Evolutionary conservation across 2,797 vertebrate genomes (phyloP).

Genomic region (Anolis apletophallus): DNA sequence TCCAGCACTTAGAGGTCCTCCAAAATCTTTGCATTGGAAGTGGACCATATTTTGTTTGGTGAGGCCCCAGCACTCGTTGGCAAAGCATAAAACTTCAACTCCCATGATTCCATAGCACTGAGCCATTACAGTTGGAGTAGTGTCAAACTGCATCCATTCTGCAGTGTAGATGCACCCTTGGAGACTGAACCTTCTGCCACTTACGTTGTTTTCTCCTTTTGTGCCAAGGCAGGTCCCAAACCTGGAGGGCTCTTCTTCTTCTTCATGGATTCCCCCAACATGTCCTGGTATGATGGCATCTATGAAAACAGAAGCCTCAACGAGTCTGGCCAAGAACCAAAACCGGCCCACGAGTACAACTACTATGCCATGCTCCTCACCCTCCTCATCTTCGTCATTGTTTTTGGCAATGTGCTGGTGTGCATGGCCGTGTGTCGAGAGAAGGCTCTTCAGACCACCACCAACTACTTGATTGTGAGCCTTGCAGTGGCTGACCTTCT

Average conservation of each 20-base stretch:
- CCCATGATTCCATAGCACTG: too few relatives aligned
- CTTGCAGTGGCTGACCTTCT: conserved; percentile 95
- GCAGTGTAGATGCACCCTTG: too few relatives aligned
- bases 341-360: conserved; percentile 88
- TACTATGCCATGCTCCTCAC: conserved; percentile 97
- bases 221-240: conserved; percentile 63
- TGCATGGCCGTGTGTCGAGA: conserved; percentile 97
- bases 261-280: conserved; percentile 93
- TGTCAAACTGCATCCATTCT: too few relatives aligned
- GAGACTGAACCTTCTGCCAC: not conserved
- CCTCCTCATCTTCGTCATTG: conserved; percentile 95
- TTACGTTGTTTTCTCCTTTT: conserved; percentile 23
- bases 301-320: conserved; percentile 85
- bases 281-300: conserved; percentile 90
- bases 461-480: conserved; percentile 98
- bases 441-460: conserved; percentile 97
- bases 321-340: conserved; percentile 77
- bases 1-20: too few relatives aligned
- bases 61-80: too few relatives aligned
- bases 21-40: too few relatives aligned
- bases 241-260: conserved; percentile 40
- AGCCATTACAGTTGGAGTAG: too few relatives aligned
- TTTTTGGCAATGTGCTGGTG: conserved; percentile 97
- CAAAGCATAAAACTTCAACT: too few relatives aligned
- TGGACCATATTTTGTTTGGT: too few relatives aligned